Conservation (phyloP, 2,113 vertebrate genomes). For the Haliaeetus leucogaster region DNA sequence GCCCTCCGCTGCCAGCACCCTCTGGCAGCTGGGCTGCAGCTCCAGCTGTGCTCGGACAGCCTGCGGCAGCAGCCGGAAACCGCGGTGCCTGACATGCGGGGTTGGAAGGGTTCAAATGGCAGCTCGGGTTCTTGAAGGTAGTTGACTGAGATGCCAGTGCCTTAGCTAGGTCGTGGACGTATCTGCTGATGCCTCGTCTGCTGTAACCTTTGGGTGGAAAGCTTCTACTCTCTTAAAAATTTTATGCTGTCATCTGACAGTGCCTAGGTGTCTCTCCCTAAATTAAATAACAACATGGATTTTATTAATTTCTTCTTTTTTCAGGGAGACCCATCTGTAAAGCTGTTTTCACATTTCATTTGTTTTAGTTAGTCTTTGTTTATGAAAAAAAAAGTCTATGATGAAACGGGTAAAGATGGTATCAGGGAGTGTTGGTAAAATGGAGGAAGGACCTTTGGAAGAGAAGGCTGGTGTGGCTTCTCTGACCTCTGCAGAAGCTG, state of each 20-base stretch:
- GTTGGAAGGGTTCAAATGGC: background rate
- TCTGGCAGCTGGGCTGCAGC: background rate
- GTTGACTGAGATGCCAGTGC: background rate
- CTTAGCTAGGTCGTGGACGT: accelerated
- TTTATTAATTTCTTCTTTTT: background rate
- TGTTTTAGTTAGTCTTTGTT: background rate
- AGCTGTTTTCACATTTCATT: background rate
- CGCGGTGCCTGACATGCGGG: accelerated
- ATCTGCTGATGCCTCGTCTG: background rate
- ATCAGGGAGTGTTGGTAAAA: background rate
- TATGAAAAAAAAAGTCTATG: background rate
- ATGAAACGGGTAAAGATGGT: background rate
- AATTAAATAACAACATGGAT: background rate
- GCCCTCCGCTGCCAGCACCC: background rate
- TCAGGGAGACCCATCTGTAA: background rate
- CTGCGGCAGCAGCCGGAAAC: background rate
- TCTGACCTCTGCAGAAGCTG: background rate
- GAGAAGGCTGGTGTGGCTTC: background rate
- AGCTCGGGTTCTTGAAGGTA: background rate
- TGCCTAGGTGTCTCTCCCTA: background rate
- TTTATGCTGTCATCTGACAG: background rate
- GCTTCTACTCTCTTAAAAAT: background rate
- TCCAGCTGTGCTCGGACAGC: background rate
- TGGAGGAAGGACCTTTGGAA: background rate
- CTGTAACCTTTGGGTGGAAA: background rate